These are phyloP conservation scores for Rhagophthalmus giganteus DNA, from an alignment of 2,888 invertebrate genomes.

Conservation along the genomic window DNA sequence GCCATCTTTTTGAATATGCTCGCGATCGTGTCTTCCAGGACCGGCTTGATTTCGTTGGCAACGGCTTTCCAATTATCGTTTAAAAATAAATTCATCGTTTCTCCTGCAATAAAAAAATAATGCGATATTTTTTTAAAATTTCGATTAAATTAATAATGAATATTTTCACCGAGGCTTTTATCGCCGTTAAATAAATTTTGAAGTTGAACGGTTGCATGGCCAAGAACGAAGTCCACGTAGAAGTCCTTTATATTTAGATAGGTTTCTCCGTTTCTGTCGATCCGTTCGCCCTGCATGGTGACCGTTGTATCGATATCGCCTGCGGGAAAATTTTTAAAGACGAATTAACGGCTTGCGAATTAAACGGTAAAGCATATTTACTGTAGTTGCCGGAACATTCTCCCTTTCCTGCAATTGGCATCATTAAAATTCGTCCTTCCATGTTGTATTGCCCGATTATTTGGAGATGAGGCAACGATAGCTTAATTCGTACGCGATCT, in stretches of 20 bases:
- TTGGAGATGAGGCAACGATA: slow-evolving; percentile 66
- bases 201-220: slow-evolving; percentile 65
- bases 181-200: slow-evolving; percentile 76
- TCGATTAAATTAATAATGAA: too few species aligned
- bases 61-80: slow-evolving; percentile 78
- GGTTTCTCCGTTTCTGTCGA: slow-evolving; percentile 57
- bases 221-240: slow-evolving; percentile 68
- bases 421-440: slow-evolving; percentile 70
- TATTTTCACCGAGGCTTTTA: slow-evolving; percentile 64
- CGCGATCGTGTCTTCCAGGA: slow-evolving; percentile 67
- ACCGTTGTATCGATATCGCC: slow-evolving; percentile 69
- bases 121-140: too few species aligned
- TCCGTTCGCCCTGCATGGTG: slow-evolving; percentile 63
- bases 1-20: slow-evolving; percentile 62
- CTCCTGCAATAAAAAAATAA: slow-evolving; percentile 62
- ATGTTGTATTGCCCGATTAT: slow-evolving; percentile 69
- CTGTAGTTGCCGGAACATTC: slow-evolving; percentile 69
- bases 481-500: slow-evolving; percentile 62
- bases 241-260: slow-evolving; percentile 67
- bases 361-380: slow-evolving; percentile 53
- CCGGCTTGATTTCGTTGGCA: slow-evolving; percentile 69
- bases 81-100: slow-evolving; percentile 73
- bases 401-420: slow-evolving; percentile 73
- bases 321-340: slow-evolving; percentile 42
- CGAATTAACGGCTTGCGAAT: neutral